Evolutionary conservation across 2,113 vertebrate species (phyloP).

Genomic region (Sturnira hondurensis): DNA sequence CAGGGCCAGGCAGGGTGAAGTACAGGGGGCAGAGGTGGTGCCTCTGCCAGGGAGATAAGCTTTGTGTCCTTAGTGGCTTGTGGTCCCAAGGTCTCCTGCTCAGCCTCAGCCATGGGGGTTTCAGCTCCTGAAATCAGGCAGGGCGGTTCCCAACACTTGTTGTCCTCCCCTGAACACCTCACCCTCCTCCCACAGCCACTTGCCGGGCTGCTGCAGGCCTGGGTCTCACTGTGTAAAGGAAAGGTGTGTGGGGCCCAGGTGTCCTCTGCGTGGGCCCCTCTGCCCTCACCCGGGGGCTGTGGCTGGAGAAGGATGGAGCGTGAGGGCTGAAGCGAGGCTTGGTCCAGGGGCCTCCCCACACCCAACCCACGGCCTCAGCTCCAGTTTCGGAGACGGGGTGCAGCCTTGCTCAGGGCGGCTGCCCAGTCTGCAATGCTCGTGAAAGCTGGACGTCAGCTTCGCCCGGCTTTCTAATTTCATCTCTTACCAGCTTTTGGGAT

Average conservation of each 20-base stretch:
- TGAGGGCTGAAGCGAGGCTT: accelerated
- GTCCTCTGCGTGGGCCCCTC: accelerated
- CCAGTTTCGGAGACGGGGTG: accelerated
- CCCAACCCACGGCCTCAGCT: neutral
- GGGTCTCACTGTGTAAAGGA: accelerated
- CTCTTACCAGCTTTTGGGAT: slow-evolving; percentile 79
- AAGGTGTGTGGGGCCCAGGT: neutral
- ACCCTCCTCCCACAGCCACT: neutral
- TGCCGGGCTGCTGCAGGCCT: neutral
- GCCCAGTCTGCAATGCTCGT: slow-evolving; percentile 44
- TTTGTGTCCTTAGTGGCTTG: too few species aligned
- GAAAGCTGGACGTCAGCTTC: slow-evolving; percentile 75
- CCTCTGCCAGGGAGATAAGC: too few species aligned
- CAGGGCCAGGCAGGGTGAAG: too few species aligned
- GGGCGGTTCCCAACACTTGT: too few species aligned
- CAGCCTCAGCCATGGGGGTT: too few species aligned
- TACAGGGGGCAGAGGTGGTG: too few species aligned
- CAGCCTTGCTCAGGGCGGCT: accelerated
- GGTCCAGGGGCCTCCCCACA: neutral
- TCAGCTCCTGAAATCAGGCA: too few species aligned
- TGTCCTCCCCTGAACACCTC: neutral
- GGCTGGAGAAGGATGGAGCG: accelerated
- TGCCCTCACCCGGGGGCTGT: too few species aligned
- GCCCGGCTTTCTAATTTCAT: slow-evolving; percentile 81
- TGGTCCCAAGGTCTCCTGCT: too few species aligned